Evolutionary conservation across 2,113 vertebrate species (phyloP).

Genomic region (Trematomus loennbergii): DNA sequence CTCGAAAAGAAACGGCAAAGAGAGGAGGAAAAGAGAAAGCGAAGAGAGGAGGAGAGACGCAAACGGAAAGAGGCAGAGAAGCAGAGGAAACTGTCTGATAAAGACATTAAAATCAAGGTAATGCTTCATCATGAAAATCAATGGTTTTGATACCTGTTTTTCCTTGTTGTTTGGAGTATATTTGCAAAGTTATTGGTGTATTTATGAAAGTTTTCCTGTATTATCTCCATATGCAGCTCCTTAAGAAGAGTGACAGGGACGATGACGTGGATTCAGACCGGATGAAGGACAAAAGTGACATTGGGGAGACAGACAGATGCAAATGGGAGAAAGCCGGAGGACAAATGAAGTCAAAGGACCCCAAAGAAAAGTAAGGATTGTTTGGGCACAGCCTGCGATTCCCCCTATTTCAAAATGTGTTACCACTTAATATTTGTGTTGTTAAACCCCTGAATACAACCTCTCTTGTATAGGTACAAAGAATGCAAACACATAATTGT

Average conservation of each 20-base stretch:
- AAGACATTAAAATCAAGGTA: slow-evolving; percentile 95
- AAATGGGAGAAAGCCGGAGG: slow-evolving; percentile 87
- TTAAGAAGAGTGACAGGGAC: slow-evolving; percentile 95
- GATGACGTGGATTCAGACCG: slow-evolving; percentile 89
- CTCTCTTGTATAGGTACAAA: neutral
- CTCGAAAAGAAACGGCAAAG: slow-evolving; percentile 93
- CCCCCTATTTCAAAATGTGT: neutral
- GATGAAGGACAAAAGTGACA: slow-evolving; percentile 89
- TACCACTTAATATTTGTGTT: neutral
- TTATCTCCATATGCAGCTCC: slow-evolving; percentile 83
- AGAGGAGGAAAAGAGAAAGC: slow-evolving; percentile 95
- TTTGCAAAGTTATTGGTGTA: neutral
- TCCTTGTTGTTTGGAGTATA: neutral
- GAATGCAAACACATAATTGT: neutral
- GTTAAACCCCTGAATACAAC: neutral
- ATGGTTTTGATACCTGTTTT: neutral
- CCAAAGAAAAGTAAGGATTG: slow-evolving; percentile 89
- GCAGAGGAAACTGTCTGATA: slow-evolving; percentile 91
- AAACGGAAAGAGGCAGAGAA: slow-evolving; percentile 93
- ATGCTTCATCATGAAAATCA: neutral
- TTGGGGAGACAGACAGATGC: slow-evolving; percentile 84
- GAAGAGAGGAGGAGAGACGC: slow-evolving; percentile 92
- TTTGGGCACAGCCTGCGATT: neutral
- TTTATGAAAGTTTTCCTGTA: neutral
- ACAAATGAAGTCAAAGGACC: slow-evolving; percentile 85